Base-by-base conservation (phyloP, 2,888 invertebrate species). In the Margaritifera margaritifera region DNA sequence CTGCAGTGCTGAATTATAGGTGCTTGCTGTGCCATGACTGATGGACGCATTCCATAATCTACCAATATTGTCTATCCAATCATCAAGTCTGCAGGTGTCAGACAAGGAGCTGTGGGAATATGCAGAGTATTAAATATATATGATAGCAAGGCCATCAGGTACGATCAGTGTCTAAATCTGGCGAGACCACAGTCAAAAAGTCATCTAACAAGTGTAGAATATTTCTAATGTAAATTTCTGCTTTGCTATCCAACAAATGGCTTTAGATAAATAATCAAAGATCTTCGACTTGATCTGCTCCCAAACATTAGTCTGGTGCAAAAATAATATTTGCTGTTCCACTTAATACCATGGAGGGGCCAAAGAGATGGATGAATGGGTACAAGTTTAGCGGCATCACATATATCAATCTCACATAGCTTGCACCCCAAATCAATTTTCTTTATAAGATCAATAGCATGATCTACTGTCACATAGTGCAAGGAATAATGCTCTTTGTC, bases 161-260 rank as follows among this genome's bases (percentile, higher is more conserved):
- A 52, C 52, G 19, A 8, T 61, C 42, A 18, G 56, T 62, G 27
- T 63, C 51, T 11, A n/a, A 19, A 4, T 25, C 18, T 58, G 55
- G 50, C 31, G 27, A 19, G 8, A 31, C 53, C 27, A 31, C 31
- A 50, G 51, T n/a, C 15, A 25, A 51, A 51, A 66, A 73, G 57
- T 73, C 72, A 67, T 66, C 66, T 50, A 69, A 56, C 6, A 65
- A 54, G 60, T 72, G 67, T 15, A 64, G 65, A 42, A 67, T 24
- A 51, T 70, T 25, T 1, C 58, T 19, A 4, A 70, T 65, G 6
- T 31, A 54, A 51, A 68, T 6, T 58, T 61, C 24, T 71, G 55
- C 2, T 20, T 2, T 11, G 64, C 60, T 25, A 73, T 69, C 72
- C 69, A 73, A 50, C 64, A 69, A 6, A 73, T 54, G 15, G 66